Base-by-base conservation (phyloP, 2,113 vertebrate species). In the Misgurnus anguillicaudatus region DNA sequence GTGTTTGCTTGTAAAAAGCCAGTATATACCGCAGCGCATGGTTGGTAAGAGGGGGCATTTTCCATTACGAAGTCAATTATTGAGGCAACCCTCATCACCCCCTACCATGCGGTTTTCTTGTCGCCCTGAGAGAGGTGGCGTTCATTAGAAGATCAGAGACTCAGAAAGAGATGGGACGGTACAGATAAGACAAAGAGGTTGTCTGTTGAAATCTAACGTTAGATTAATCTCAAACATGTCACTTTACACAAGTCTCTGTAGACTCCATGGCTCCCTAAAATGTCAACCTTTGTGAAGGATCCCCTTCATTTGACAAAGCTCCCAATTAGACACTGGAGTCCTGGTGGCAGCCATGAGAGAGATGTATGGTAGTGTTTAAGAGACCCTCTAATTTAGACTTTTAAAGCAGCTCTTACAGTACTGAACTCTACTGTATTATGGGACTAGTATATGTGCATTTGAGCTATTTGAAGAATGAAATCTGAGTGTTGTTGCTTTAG, bases 191-290 rank as follows among this genome's bases (percentile, higher is more conserved):
- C 31, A 21, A 60, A 45, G n/a, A 38, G 39, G 17, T 51, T 19
- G 24, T 24, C 64, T 17, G 36, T 58, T 11, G 64, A 58, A 53
- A 67, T 77, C 67, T 61, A 60, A 64, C 57, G 58, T 48, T 70
- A 41, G 58, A 65, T 79, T 73, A 83, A 75, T 47, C 65, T 67
- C 11, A 77, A 53, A 66, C 53, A 21, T 39, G 45, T 70, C 36
- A 75, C 86, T 82, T 84, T 80, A n/a, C 31, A 72, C 42, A 60
- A 47, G 85, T 80, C 47, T 19, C 17, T n/a, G 65, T 8, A 95
- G 94, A 94, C 94, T 89, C 85, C 79, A 87, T 87, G 94, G 92
- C 94, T 93, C 92, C 93, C 89, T 83, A 47, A 92, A 94, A 94
- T 94, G 87, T 93, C 89, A 92, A 89, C 91, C 90, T 93, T 85